A percentile compares a stretch with the other conserved stretches of the same genome.
Conservation (phyloP, 2,888 invertebrate genomes). For the Peribatodes rhomboidaria region DNA sequence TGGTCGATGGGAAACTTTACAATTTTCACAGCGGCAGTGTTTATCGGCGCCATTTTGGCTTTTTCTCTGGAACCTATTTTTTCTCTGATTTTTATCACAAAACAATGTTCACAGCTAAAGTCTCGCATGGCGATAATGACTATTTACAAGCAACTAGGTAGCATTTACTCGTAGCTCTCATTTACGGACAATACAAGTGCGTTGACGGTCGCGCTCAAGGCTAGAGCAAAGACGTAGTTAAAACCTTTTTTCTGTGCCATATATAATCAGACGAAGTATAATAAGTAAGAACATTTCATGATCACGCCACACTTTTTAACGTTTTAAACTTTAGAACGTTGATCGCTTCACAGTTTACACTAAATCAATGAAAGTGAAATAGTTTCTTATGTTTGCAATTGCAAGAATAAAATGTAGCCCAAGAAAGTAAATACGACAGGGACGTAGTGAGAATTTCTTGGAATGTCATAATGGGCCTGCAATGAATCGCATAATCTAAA, state of each 20-base stretch:
- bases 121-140: constrained; percentile 36
- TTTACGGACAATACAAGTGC: constrained; percentile 28
- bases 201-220: constrained; percentile 27
- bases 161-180: constrained; percentile 30
- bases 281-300: not conserved
- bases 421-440: not conserved
- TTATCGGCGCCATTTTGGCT: constrained; percentile 49
- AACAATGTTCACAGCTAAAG: constrained; percentile 48
- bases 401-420: not conserved
- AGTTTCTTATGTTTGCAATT: not conserved
- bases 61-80: constrained; percentile 54
- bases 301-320: not conserved
- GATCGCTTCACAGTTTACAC: too few species aligned
- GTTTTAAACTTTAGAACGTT: too few species aligned
- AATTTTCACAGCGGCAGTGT: constrained; percentile 46
- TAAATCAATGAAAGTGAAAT: not conserved
- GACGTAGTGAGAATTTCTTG: not conserved
- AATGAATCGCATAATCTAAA: constrained; percentile 21
- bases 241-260: not conserved
- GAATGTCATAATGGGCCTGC: not conserved
- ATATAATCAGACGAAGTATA: not conserved
- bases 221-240: constrained; percentile 1
- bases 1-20: constrained; percentile 53
- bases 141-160: constrained; percentile 20
- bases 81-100: constrained; percentile 43